These are phyloP conservation scores for Plebejus anna DNA, from an alignment of 2,888 invertebrate species.

Conservation along the genomic window DNA sequence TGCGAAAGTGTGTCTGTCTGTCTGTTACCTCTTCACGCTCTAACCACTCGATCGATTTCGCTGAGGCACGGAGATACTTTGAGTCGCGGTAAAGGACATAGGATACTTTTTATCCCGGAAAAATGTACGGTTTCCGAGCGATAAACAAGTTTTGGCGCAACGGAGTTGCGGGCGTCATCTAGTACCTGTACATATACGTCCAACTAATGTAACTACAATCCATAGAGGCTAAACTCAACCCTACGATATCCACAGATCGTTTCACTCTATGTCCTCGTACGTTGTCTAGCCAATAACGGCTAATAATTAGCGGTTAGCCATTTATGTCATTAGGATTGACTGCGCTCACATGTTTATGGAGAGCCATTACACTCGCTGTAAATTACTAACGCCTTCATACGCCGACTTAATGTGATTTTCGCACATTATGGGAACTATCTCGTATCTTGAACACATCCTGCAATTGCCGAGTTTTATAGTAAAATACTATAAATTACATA, in stretches of 20 bases:
- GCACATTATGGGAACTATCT: constrained; percentile 3
- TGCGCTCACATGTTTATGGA: constrained; percentile 15
- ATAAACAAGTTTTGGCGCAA: too few relatives aligned
- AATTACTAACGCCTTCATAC: constrained; percentile 14
- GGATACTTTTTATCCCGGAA: too few relatives aligned
- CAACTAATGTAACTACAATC: not conserved
- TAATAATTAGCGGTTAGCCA: constrained; percentile 25
- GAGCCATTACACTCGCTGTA: constrained; percentile 13
- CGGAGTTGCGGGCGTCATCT: too few relatives aligned
- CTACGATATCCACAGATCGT: constrained; percentile 18
- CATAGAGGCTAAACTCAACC: not conserved
- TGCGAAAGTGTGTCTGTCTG: too few relatives aligned
- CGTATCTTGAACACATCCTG: not conserved
- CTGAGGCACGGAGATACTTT: too few relatives aligned
- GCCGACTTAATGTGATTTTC: constrained; percentile 15
- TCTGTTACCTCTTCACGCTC: too few relatives aligned
- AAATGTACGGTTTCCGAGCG: too few relatives aligned
- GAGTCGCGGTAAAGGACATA: too few relatives aligned
- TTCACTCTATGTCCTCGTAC: constrained; percentile 25
- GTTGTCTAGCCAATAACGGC: constrained; percentile 27
- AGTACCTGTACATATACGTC: not conserved
- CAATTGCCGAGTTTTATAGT: not conserved
- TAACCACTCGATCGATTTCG: too few relatives aligned
- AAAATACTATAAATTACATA: not conserved
- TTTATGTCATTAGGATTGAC: constrained; percentile 25